Evolutionary conservation across 2,888 invertebrate genomes (phyloP), one percentile per base, ranked within the genome.

Genomic region (Toxonevra muliebris): DNA sequence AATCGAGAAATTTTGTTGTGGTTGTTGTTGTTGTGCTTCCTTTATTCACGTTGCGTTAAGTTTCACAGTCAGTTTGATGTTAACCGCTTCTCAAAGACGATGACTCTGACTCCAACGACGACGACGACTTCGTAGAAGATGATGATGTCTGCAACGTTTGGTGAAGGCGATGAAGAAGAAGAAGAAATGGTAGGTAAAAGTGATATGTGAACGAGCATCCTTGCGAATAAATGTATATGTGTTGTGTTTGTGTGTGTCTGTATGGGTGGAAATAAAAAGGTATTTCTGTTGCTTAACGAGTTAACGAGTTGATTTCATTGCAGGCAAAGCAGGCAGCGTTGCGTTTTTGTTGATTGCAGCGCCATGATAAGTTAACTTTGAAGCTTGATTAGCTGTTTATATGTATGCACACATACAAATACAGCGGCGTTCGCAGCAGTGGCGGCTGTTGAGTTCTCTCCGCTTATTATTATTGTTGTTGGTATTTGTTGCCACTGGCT

Each of bases 301-400:
- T 81, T 82, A 80, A 80, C 80, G 82, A 80, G 80, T 80, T 81
- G 80, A 82, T 80, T 82, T 82, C 78, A 75, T 76, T 80, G 79
- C 79, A 76, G 76, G 3, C 30, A 4, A 76, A 76, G 3, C 30
- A 4, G 30, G 30, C 30, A 30, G 30, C 30, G 30, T 30, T 30
- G 30, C 30, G 30, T 30, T 30, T 4, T 30, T 30, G 30, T 30
- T 79, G 81, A 81, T 81, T 82, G 81, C 80, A 76, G 76, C 76
- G 68, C 61, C 69, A 68, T 69, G 68, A 71, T 70, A 61, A 66
- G 71, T 70, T 70, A 69, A 61, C 58, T 64, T 69, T 69, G 68
- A 63, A 64, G 73, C 73, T 74, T 73, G 73, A 74, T 74, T 74
- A 73, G 74, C 71, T 59, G 69, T 57, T 65, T 54, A 61, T 61